Base-by-base conservation (phyloP, 2,888 invertebrate species). In the Ennomos quercinarius region DNA sequence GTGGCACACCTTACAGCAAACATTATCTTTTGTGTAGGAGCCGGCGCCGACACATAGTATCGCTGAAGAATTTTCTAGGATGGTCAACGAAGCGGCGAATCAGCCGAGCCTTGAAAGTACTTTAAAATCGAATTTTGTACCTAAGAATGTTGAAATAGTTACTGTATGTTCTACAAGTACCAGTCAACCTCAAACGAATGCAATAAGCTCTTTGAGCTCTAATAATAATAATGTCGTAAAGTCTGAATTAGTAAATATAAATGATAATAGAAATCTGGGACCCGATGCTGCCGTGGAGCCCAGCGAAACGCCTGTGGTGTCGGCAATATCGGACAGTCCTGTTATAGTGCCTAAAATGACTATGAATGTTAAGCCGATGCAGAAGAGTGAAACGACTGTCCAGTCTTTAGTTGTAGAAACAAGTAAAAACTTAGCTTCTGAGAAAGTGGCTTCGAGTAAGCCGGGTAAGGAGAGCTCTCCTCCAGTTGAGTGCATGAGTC, bases 291-390 rank as follows among this genome's bases (percentile, higher is more conserved):
- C 80, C 77, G 78, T 72, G 49, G 85, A 87, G 74, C 69, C 81
- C 64, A 84, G 74, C 69, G 91, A 91, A 74, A 94, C 95, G 35
- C 95, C 95, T 44, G 93, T 95, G 67, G 95, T 95, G 56, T 95
- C 95, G 64, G 95, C 95, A 64, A 95, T 95, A 87, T 94, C 95
- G 57, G 95, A 95, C 77, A 95, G 94, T 72, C 95, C 95, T 74
- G 94, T 94, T 81, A 94, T 94, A 81, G 94, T 94, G 83, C 93
- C 93, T 79, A 93, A 93, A 88, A 82, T 91, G 82, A 87, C 93
- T 78, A 75, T 84, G 65, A 88, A 81, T 76, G 70, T 80, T 76
- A 91, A 89, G 77, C 86, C 85, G 77, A 73, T 76, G 64, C 87
- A 84, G 75, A 91, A 89, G 72, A 84, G 78, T 81, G 91, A 90